Evolutionary conservation across 2,888 invertebrate species (phyloP).

Genomic region (Hirtodrosophila confusa): DNA sequence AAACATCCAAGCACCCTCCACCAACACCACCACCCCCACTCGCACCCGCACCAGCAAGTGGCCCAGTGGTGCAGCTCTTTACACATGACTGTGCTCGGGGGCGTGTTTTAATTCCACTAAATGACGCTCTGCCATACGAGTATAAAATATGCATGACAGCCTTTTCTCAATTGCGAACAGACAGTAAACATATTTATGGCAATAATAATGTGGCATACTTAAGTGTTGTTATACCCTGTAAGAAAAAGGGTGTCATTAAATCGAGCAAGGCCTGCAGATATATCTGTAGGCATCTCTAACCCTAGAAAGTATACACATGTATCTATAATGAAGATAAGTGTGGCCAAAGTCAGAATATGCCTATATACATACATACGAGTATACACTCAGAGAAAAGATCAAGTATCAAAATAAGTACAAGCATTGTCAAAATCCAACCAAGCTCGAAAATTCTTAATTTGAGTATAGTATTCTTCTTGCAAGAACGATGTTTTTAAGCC

Average conservation of each 20-base stretch:
- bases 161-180: conserved; percentile 58
- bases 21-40: conserved; percentile 11
- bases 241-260: not conserved
- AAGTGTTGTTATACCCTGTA: conserved; percentile 22
- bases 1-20: conserved; percentile 1
- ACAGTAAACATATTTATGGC: conserved; percentile 29
- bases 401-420: too few species aligned
- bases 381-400: too few species aligned
- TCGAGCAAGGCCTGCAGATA: too few species aligned
- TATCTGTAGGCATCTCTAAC: too few species aligned
- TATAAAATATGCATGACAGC: conserved; percentile 72
- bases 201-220: conserved; percentile 30
- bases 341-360: too few species aligned
- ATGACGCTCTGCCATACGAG: conserved; percentile 56
- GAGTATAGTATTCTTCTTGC: too few species aligned
- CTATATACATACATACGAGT: too few species aligned
- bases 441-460: too few species aligned
- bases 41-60: not conserved
- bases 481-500: too few species aligned
- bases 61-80: conserved; percentile 2
- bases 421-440: too few species aligned
- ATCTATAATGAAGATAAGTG: too few species aligned
- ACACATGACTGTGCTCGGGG: conserved; percentile 42
- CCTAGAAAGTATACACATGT: too few species aligned
- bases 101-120: conserved; percentile 69